Evolutionary conservation across 2,888 invertebrate species (phyloP), one percentile per base, ranked within the genome.

Genomic region (Limenitis camilla): DNA sequence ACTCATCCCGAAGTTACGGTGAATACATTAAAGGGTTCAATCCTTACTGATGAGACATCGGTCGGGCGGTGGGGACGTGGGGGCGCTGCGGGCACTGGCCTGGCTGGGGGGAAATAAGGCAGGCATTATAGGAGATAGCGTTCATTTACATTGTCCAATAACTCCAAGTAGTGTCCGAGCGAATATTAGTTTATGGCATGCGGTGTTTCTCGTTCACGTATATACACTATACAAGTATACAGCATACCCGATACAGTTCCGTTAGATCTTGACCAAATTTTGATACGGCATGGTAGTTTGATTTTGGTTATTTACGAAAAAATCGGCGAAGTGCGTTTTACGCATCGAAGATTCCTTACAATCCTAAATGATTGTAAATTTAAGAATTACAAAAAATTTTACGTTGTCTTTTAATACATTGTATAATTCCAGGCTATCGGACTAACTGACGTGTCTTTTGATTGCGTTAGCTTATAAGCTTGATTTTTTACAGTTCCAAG

Each of bases 131-230:
- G 85, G 79, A 84, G 82, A 83, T 84, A 87, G 82, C 82, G 86
- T 88, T 88, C 88, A 88, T 88, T 88, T 88, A 88, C 88, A 88
- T 88, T 88, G 87, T 88, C 84, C 88, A 86, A 88, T 88, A 88
- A 86, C 86, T 88, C 81, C 82, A 84, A 88, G 86, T 86, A 84
- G 84, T 86, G 87, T 82, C 85, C 86, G 77, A 79, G 74, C 80
- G 81, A 82, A 82, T 86, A 86, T 87, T 84, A 85, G 85, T 86
- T 85, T 86, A 85, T 78, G 77, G 76, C 72, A 75, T 76, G 76
- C 76, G 72, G 70, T 70, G 67, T 67, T 68, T 58, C 65, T 60
- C 61, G 49, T 66, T 66, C 65, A 67, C 67, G 31, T 19, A 7
- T 31, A 7, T 43, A 42, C 11, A 31, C 31, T 31, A 19, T 6